Evolutionary conservation across 2,797 vertebrate genomes (phyloP), one percentile per base, ranked within the genome.

Genomic region (Lutjanus argentimaculatus): DNA sequence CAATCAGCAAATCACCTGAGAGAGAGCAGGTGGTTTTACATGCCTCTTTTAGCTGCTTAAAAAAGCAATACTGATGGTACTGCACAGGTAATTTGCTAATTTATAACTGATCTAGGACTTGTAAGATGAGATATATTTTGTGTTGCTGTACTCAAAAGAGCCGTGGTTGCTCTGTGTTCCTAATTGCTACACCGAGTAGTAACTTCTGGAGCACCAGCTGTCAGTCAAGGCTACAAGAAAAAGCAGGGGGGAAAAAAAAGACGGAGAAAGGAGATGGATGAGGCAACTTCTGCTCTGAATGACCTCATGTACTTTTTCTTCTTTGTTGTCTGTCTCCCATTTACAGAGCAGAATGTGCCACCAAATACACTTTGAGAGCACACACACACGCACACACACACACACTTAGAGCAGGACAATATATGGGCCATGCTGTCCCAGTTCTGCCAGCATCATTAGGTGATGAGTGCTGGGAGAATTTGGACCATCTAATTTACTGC

Each of bases 371-470:
- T 22, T 43, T 6, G 1, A 58, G 11, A 72, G 8, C 78, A 70
- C 52, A 6, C 52, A 11, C 40, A 48, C 76, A 73, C 75, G 70
- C 71, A 79, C 7, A 8, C 72, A 58, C 14, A 45, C 64, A 70
- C 53, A 62, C 63, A 30, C 36, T 46, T 25, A 65, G 22, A 64
- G 13, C 25, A 30, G 70, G 76, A 58, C 49, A 52, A 58, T 78
- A 80, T 82, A 57, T 81, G 58, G 79, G 72, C 65, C 77, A 55
- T 30, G 53, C 30, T 80, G 69, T 58, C 76, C 80, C 76, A 67
- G 75, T 80, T 89, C 80, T 89, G 80, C 58, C 65, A 51, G 8
- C 57, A 55, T 51, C 69, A 69, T 73, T 61, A 80, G 51, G 59
- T 56, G 79, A 79, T 67, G 67, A 86, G 66, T 16, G 53, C 64